phyloP scores from a whole-genome alignment of 2,797 vertebrate species.

The Urophycis tenuis region DNA sequence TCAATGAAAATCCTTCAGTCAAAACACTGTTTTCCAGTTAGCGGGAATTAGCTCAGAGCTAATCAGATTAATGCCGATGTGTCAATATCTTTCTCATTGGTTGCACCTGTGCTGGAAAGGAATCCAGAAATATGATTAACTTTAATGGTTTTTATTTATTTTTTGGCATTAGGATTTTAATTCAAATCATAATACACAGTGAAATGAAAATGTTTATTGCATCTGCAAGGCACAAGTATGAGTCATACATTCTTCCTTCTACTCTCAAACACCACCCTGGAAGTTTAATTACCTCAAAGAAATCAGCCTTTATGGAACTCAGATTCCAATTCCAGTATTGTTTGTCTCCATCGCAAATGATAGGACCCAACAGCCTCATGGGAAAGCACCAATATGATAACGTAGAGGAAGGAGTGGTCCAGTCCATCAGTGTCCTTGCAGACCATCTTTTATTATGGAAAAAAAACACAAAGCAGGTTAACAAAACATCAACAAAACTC shows the following conservation, averaged over 20 bases:
- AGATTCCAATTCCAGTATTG: background rate
- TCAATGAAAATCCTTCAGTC: background rate
- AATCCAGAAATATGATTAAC: background rate
- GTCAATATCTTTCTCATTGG: background rate
- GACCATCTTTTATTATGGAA: background rate
- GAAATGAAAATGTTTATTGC: background rate
- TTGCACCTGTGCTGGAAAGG: background rate
- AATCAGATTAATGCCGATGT: background rate
- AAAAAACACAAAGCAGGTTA: background rate
- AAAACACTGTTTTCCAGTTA: background rate
- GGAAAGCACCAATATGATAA: background rate
- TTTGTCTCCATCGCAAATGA: background rate
- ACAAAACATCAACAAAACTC: background rate
- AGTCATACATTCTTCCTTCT: background rate
- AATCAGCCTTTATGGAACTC: slow-evolving; percentile 3
- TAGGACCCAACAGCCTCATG: background rate
- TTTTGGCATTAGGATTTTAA: too few relatives aligned
- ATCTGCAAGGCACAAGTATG: background rate
- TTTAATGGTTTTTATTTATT: too few relatives aligned
- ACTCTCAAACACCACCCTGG: slow-evolving; percentile 3
- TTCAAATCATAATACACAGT: background rate
- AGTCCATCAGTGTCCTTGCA: background rate
- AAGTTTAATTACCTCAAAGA: slow-evolving; percentile 14
- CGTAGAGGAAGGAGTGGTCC: background rate
- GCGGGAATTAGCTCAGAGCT: background rate